Evolutionary conservation across 2,797 vertebrate species (phyloP).

Genomic region (Dermochelys coriacea): DNA sequence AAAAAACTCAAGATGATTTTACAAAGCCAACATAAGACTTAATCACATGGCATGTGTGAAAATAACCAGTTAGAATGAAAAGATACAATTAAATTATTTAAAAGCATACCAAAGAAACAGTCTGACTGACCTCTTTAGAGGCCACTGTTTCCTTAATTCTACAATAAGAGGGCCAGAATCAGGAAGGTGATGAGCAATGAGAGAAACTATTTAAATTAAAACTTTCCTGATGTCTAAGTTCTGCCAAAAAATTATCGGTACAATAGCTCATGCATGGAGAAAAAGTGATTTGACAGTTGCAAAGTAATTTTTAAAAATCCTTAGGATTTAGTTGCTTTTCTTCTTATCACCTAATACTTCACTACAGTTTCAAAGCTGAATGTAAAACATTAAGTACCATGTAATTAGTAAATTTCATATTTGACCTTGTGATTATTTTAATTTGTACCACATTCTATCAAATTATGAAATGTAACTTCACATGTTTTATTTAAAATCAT

Average conservation of each 20-base stretch:
- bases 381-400: neutral
- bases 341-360: neutral
- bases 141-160: neutral
- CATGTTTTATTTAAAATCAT: neutral
- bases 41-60: neutral
- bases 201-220: neutral
- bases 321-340: neutral
- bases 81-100: neutral
- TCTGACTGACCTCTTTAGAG: neutral
- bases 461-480: neutral
- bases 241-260: neutral
- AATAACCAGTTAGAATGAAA: neutral
- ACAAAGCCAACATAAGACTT: neutral
- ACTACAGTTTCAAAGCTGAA: neutral
- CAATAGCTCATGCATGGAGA: neutral
- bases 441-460: neutral
- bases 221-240: neutral
- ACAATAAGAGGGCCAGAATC: neutral
- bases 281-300: neutral
- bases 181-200: neutral
- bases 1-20: neutral
- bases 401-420: neutral
- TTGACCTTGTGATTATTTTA: neutral
- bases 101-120: neutral
- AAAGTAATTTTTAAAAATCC: neutral